Evolutionary conservation across 2,113 vertebrate genomes (phyloP).

Genomic region (Chelonoidis abingdonii): DNA sequence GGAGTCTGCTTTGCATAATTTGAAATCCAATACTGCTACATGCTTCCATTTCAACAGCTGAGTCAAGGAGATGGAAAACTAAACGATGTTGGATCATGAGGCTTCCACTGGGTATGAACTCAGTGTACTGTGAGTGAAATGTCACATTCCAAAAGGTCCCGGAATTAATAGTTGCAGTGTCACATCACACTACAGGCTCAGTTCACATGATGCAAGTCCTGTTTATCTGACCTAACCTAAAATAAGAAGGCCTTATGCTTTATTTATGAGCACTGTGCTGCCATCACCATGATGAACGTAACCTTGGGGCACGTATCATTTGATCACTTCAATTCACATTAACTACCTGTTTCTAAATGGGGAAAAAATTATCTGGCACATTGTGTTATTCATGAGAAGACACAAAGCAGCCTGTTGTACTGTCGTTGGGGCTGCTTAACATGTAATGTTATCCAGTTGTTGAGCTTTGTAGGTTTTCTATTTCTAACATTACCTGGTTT

Average conservation of each 20-base stretch:
- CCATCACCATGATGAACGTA: conserved; percentile 38
- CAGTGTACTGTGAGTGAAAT: conserved; percentile 76
- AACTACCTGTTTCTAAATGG: conserved; percentile 62
- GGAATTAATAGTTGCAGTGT: conserved; percentile 66
- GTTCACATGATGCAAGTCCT: conserved; percentile 74
- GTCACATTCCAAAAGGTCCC: conserved; percentile 78
- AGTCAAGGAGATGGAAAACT: conserved; percentile 53
- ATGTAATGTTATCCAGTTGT: conserved; percentile 45
- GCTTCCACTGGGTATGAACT: conserved; percentile 44
- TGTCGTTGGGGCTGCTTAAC: conserved; percentile 39
- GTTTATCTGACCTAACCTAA: conserved; percentile 74
- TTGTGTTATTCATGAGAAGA: conserved; percentile 47
- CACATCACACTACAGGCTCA: conserved; percentile 56
- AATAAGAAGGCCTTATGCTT: conserved; percentile 72
- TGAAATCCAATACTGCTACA: conserved; percentile 43
- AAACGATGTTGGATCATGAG: conserved; percentile 36
- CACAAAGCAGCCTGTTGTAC: conserved; percentile 34
- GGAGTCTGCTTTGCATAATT: conserved; percentile 36
- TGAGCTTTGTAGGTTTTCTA: conserved; percentile 35
- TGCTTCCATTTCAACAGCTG: conserved; percentile 43
- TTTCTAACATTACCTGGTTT: conserved; percentile 44
- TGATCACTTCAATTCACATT: conserved; percentile 61
- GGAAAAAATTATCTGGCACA: conserved; percentile 52
- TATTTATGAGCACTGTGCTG: conserved; percentile 72
- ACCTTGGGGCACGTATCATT: conserved; percentile 72